Evolutionary conservation across 2,888 invertebrate species (phyloP).

Genomic region (Therioaphis trifolii): DNA sequence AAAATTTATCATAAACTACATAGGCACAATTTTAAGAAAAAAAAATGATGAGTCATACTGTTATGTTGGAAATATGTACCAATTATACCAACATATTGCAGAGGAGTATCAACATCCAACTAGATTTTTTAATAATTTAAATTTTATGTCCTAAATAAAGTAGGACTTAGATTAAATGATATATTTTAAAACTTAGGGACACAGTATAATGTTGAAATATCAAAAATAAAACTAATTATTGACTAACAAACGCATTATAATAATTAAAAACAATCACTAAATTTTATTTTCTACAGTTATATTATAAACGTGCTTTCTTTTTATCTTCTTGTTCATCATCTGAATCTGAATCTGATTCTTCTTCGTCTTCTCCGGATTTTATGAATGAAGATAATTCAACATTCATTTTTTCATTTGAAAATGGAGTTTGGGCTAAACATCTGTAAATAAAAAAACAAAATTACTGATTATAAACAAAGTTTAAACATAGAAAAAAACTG

Average conservation of each 20-base stretch:
- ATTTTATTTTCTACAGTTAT: neutral
- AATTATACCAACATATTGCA: no score
- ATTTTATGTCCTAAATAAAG: no score
- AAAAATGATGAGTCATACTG: no score
- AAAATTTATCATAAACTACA: no score
- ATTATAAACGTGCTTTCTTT: conserved; percentile 39
- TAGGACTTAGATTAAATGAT: no score
- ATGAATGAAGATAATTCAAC: conserved; percentile 72
- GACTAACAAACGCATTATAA: conserved; percentile 36
- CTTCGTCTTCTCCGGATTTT: conserved; percentile 64
- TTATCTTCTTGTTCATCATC: conserved; percentile 68
- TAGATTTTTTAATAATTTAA: no score
- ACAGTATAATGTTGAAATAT: neutral
- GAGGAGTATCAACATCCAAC: no score
- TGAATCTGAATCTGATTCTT: conserved; percentile 65
- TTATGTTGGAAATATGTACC: no score
- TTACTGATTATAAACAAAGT: neutral
- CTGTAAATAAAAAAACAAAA: conserved; percentile 69
- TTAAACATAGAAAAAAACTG: neutral
- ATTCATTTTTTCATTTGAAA: conserved; percentile 77
- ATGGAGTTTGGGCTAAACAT: conserved; percentile 75
- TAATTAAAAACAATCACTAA: conserved; percentile 52
- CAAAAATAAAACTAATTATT: neutral
- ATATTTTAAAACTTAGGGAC: neutral
- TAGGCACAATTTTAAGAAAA: no score